Evolutionary conservation across 2,797 vertebrate genomes (phyloP).

Genomic region (Gymnopithys bicolor): DNA sequence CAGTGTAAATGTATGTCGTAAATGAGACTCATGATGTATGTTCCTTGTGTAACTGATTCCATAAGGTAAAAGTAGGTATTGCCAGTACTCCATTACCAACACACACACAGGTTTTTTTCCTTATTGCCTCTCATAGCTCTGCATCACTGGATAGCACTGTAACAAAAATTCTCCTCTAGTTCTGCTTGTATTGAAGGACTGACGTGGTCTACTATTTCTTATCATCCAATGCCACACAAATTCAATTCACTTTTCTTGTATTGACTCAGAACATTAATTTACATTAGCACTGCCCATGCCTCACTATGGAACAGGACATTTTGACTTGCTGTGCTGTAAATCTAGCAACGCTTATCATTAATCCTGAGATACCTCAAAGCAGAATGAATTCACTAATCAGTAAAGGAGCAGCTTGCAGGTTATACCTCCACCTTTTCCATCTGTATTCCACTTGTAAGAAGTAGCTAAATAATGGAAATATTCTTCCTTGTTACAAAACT

Average conservation of each 20-base stretch:
- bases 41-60: neutral
- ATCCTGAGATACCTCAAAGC: neutral
- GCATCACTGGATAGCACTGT: neutral
- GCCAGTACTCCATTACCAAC: neutral
- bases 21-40: neutral
- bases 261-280: neutral
- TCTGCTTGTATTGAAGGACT: neutral
- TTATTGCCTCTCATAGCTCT: neutral
- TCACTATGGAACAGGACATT: neutral
- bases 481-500: neutral
- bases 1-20: neutral
- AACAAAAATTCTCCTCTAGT: neutral
- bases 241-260: slow-evolving; percentile 6
- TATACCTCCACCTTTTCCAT: neutral
- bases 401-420: neutral
- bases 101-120: neutral
- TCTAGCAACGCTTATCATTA: neutral
- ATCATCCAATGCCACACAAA: neutral
- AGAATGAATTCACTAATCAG: neutral
- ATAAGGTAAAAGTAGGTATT: neutral
- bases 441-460: neutral
- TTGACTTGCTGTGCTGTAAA: neutral
- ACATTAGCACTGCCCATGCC: neutral
- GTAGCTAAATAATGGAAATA: neutral
- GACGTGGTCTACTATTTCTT: neutral